These are phyloP conservation scores for Spatulosminthurus flaviceps DNA, from an alignment of 2,888 invertebrate genomes.

Conservation along the genomic window DNA sequence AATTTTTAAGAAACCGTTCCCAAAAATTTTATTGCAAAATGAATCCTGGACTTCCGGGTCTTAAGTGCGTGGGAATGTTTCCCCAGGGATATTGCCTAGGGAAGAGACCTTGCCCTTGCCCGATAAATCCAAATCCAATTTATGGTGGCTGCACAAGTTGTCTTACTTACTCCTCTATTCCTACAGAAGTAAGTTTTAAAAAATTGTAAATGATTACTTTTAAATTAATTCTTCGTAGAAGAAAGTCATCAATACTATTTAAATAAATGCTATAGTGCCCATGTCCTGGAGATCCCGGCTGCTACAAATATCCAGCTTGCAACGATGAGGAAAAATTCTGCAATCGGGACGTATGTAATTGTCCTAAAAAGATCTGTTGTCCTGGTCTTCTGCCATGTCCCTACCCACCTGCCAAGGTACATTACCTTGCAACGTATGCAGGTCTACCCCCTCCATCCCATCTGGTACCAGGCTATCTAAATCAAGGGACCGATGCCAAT, in stretches of 20 bases:
- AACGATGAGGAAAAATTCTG: neutral
- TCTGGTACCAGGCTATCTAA: constrained; percentile 29
- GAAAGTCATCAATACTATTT: no score
- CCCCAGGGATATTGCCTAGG: constrained; percentile 11
- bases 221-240: no score
- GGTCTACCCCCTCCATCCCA: constrained; percentile 26
- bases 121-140: constrained; percentile 24
- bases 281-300: constrained; percentile 24
- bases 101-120: neutral
- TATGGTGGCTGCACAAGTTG: constrained; percentile 29
- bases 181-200: constrained; percentile 28
- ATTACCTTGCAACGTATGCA: constrained; percentile 22
- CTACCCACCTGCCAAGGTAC: neutral
- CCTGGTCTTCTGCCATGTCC: neutral
- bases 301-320: constrained; percentile 3
- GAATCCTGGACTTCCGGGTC: no score
- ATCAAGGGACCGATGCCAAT: constrained; percentile 30
- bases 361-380: neutral
- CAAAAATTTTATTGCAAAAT: no score
- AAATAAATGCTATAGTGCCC: no score
- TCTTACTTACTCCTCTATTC: constrained; percentile 21
- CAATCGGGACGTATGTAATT: constrained; percentile 20
- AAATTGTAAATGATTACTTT: no score
- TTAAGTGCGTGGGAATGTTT: constrained; percentile 26
- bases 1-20: no score